phyloP scores from a whole-genome alignment of 2,888 invertebrate species.

The Mimachlamys varia region DNA sequence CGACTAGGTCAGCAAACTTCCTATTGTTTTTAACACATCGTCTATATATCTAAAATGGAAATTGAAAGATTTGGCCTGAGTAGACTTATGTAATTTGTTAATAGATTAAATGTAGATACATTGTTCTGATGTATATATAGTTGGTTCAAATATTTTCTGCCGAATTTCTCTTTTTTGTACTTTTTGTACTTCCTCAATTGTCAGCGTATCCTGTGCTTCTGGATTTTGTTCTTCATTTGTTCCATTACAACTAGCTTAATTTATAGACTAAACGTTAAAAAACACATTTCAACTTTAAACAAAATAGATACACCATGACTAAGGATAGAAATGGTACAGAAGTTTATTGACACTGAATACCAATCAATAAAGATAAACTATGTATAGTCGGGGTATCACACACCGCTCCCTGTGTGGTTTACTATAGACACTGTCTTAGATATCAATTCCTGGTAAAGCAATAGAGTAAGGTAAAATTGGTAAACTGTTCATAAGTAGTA shows the following conservation, averaged over 20 bases:
- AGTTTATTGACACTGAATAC: neutral
- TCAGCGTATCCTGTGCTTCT: too few relatives aligned
- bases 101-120: too few relatives aligned
- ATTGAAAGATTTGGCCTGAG: too few relatives aligned
- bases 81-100: too few relatives aligned
- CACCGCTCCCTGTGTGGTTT: neutral
- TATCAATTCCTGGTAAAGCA: neutral
- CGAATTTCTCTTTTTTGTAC: too few relatives aligned
- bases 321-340: neutral
- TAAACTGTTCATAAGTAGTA: neutral
- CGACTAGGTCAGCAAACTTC: too few relatives aligned
- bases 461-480: neutral
- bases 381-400: neutral
- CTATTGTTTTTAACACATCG: too few relatives aligned
- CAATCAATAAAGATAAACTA: neutral
- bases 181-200: too few relatives aligned
- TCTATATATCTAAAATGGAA: too few relatives aligned
- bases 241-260: neutral
- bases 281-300: neutral
- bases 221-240: neutral
- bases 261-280: neutral
- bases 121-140: too few relatives aligned
- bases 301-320: neutral
- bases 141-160: too few relatives aligned
- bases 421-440: neutral